Base-by-base conservation (phyloP, 2,797 vertebrate genomes). In the Synanceia verrucosa region DNA sequence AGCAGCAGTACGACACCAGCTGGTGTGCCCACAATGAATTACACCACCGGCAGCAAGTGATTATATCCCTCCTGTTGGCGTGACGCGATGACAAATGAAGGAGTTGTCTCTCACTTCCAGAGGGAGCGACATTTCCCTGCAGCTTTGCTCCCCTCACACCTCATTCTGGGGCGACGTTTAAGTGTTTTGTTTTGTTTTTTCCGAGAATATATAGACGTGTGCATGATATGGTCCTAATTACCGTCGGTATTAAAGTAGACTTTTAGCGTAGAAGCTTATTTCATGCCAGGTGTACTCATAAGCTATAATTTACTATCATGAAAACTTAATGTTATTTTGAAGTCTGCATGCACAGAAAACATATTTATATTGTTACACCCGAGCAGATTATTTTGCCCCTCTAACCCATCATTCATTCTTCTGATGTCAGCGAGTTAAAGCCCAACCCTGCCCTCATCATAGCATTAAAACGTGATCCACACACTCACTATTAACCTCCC, bases 61-160 rank as follows among this genome's bases (percentile, higher is more conserved):
- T 90, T 86, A 90, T 81, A 83, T 79, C 78, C 77, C 83, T 79
- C 79, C 85, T 88, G 85, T 88, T 85, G 80, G 75, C 75, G 21
- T 69, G 79, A 82, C 86, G 76, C 6, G 61, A 69, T 86, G 84
- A 91, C 81, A 86, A 88, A 89, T 86, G 81, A 85, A 78, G 75
- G 52, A 79, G 82, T 82, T 65, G 78, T 83, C 60, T 79, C 64
- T 71, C 73, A 57, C 70, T 76, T 86, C 83, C 56, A 34, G 63
- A 80, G 62, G 37, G 59, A 69, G 29, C 5, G 31, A 76, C 76
- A 70, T 63, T 75, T 64, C 70, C 87, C 85, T 55, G 60, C 69
- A 86, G 79, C 74, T 46, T 74, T 13, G 50, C 76, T 78, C 70
- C 51, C 31, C 26, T 70, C 71, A 39, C 61, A 74, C 47, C 67